Percentiles rank a stretch among this genome's conserved stretches.
Evolutionary conservation across 2,888 invertebrate species (phyloP).

Genomic region (Apodemia hepburni): DNA sequence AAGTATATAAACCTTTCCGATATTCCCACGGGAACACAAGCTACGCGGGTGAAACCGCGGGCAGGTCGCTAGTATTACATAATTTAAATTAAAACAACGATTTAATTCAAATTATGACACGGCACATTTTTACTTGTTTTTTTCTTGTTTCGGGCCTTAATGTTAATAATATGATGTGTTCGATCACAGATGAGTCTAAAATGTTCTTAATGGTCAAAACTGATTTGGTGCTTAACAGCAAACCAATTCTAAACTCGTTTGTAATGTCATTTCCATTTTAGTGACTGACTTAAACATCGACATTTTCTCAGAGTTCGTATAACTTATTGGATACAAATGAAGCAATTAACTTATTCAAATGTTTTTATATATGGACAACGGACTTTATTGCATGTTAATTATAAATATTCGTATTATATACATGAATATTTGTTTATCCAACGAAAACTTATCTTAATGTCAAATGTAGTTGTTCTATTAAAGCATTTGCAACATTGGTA

Average conservation of each 20-base stretch:
- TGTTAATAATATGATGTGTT: not conserved
- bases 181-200: not conserved
- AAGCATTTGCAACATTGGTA: too few relatives aligned
- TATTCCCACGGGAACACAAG: too few relatives aligned
- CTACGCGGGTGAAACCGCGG: too few relatives aligned
- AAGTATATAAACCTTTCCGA: not conserved
- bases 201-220: not conserved
- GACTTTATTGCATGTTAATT: conserved; percentile 26
- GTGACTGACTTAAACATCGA: not conserved
- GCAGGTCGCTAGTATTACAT: too few relatives aligned
- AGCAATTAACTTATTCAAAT: conserved; percentile 9
- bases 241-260: conserved; percentile 7
- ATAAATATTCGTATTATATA: not conserved
- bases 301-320: conserved; percentile 1
- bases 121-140: too few relatives aligned
- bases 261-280: conserved; percentile 13
- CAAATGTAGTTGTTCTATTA: too few relatives aligned
- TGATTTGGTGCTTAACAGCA: not conserved
- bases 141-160: too few relatives aligned
- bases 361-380: not conserved
- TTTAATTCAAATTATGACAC: too few relatives aligned
- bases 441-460: too few relatives aligned
- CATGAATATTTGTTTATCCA: too few relatives aligned
- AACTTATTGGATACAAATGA: conserved; percentile 2
- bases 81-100: too few relatives aligned